Evolutionary conservation across 1,140 invertebrate species (phyloP).

Genomic region (Dinoponera quadriceps): DNA sequence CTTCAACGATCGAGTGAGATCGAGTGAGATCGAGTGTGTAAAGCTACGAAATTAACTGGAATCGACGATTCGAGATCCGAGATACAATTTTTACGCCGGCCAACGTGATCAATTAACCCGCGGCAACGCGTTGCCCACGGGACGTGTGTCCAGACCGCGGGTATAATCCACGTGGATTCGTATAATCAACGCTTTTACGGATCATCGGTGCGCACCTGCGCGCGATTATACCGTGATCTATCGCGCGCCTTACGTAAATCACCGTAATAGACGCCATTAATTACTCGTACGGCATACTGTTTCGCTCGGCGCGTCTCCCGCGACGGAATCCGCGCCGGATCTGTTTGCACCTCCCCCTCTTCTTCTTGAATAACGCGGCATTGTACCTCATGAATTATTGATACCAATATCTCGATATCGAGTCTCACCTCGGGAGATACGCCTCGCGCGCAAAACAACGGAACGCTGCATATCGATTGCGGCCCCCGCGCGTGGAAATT

Average conservation of each 20-base stretch:
- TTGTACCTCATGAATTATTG: constrained; percentile 59
- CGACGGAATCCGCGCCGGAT: constrained; percentile 41
- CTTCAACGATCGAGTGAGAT: too few species aligned
- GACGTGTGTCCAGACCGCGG: neutral
- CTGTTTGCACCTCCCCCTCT: constrained; percentile 42
- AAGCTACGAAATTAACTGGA: too few species aligned
- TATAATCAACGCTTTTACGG: constrained; percentile 1
- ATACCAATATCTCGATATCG: constrained; percentile 51
- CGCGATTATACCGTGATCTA: neutral
- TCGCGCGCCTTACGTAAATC: constrained; percentile 43
- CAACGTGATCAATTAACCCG: neutral
- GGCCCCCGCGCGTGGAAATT: neutral
- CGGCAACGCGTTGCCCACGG: neutral
- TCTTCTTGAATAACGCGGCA: constrained; percentile 38
- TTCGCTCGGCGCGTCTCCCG: constrained; percentile 15
- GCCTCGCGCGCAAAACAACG: constrained; percentile 3
- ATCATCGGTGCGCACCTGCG: constrained; percentile 23
- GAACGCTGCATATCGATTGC: constrained; percentile 34
- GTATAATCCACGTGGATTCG: neutral
- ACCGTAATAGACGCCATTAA: constrained; percentile 51
- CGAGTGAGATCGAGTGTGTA: too few species aligned
- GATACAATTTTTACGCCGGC: neutral
- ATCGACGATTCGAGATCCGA: too few species aligned
- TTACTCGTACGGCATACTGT: constrained; percentile 27
- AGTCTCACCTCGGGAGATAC: constrained; percentile 33